A percentile compares a stretch with the other conserved stretches of the same genome.
These are phyloP conservation scores for Oncorhynchus gorbuscha DNA, from an alignment of 2,113 vertebrate genomes.

Conservation along the genomic window DNA sequence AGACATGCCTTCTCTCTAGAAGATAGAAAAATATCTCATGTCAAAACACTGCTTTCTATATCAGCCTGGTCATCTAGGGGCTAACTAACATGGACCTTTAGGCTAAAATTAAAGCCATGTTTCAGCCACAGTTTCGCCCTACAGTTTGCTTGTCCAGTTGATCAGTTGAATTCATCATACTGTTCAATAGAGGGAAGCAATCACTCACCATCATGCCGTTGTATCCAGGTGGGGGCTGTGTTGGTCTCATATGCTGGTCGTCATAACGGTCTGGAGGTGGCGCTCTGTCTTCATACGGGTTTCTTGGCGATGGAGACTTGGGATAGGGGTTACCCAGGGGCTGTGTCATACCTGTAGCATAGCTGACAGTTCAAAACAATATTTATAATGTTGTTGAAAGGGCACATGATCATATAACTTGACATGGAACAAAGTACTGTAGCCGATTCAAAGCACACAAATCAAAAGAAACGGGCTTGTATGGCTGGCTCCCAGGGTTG, in stretches of 20 bases:
- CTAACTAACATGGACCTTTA: neutral
- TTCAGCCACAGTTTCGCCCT: neutral
- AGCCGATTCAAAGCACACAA: no score
- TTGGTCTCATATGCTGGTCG: neutral
- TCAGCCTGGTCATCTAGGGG: neutral
- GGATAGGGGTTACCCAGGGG: conserved; percentile 29
- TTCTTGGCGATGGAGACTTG: neutral
- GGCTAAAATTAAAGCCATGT: neutral
- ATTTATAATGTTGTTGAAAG: neutral
- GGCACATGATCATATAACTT: neutral
- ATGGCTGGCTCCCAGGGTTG: no score
- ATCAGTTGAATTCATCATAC: neutral
- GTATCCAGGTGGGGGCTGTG: neutral
- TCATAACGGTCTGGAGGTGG: conserved; percentile 5
- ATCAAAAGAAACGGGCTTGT: no score
- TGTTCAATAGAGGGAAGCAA: neutral
- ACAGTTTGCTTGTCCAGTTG: neutral
- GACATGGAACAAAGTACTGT: no score
- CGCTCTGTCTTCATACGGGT: conserved; percentile 19
- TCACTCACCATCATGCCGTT: conserved; percentile 23
- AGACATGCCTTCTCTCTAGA: conserved; percentile 8
- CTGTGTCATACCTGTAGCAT: conserved; percentile 5
- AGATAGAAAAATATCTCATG: neutral
- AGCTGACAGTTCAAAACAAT: conserved; percentile 6
- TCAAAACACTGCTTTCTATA: neutral